phyloP scores from a whole-genome alignment of 2,797 vertebrate genomes.

The Anabas testudineus region DNA sequence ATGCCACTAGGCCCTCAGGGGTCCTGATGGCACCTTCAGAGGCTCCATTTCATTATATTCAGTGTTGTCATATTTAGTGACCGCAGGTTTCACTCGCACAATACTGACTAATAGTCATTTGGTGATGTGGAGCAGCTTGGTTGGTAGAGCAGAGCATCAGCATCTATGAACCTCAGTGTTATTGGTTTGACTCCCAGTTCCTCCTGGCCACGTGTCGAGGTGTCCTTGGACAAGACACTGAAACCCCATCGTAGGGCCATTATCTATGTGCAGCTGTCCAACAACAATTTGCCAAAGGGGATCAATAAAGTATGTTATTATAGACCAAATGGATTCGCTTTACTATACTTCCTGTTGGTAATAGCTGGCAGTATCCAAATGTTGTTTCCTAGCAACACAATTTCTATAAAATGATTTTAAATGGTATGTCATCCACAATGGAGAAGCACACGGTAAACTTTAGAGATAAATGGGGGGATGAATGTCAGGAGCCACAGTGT shows the following conservation, averaged over 20 bases:
- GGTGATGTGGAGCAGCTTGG: no score
- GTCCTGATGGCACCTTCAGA: conserved; percentile 36
- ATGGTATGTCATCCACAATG: conserved; percentile 23
- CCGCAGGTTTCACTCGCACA: background rate
- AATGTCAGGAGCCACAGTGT: conserved; percentile 16
- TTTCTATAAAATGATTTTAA: conserved; percentile 50
- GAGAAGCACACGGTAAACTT: conserved; percentile 19
- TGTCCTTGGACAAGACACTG: no score
- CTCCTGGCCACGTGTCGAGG: no score
- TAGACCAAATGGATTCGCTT: conserved; percentile 3
- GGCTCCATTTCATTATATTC: conserved; percentile 12
- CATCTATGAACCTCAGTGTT: no score
- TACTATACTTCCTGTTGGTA: background rate
- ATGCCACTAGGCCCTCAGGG: conserved; percentile 37
- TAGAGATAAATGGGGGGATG: conserved; percentile 15
- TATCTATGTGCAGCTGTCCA: no score
- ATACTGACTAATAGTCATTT: background rate
- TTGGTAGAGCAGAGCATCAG: no score
- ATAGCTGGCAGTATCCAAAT: conserved; percentile 28
- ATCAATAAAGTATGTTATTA: no score
- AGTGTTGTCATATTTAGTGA: conserved; percentile 5
- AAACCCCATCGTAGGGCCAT: no score
- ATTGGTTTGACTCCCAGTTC: no score
- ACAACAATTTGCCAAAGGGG: no score
- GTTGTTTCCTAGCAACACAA: conserved; percentile 69